phyloP scores from a whole-genome alignment of 2,797 vertebrate genomes.

The Hydrophis major region DNA sequence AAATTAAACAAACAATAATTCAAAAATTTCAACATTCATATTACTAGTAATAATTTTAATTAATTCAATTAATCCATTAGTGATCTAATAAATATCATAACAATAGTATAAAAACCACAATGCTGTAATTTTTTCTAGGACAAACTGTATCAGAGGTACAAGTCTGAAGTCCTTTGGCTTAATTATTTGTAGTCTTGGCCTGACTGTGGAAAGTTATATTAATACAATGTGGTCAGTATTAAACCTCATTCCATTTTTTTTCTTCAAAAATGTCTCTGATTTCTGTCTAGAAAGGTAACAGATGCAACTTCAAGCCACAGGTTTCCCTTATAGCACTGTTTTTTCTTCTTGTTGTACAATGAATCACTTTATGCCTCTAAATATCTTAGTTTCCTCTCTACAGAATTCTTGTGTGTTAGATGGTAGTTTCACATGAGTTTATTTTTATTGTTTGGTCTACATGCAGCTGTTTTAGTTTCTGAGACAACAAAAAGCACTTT shows the following conservation, averaged over 20 bases:
- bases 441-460: slow-evolving; percentile 81
- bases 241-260: slow-evolving; percentile 65
- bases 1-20: not conserved
- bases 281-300: slow-evolving; percentile 72
- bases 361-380: slow-evolving; percentile 76
- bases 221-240: slow-evolving; percentile 63
- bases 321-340: slow-evolving; percentile 70
- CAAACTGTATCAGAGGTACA: not conserved
- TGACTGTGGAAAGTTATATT: slow-evolving; percentile 53
- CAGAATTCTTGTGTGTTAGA: slow-evolving; percentile 73
- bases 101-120: not conserved
- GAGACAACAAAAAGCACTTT: slow-evolving; percentile 76
- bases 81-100: not conserved
- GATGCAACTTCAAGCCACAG: slow-evolving; percentile 74
- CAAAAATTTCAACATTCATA: not conserved
- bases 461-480: slow-evolving; percentile 73
- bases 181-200: not conserved
- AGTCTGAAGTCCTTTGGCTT: not conserved
- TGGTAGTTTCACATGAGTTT: slow-evolving; percentile 74
- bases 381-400: slow-evolving; percentile 76
- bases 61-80: not conserved
- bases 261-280: slow-evolving; percentile 58
- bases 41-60: not conserved
- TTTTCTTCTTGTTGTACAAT: slow-evolving; percentile 72
- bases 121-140: not conserved